phyloP scores from a whole-genome alignment of 92 coral and sea anemone species.

The Phenganax subtilis region DNA sequence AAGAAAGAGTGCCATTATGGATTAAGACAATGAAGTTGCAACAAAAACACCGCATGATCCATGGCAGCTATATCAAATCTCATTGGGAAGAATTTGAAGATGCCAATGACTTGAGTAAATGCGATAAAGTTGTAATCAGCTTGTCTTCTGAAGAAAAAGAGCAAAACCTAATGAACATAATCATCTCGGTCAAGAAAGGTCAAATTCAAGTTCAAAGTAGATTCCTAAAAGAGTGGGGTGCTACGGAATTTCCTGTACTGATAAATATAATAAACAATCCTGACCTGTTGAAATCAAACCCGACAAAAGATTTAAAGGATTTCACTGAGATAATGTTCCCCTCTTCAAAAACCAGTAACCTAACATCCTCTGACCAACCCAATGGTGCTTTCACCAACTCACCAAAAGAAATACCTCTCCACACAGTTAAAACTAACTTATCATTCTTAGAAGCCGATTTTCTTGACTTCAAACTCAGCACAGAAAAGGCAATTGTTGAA shows the following conservation, averaged over 20 bases:
- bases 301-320: neutral
- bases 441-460: slow-evolving; percentile 16
- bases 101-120: neutral
- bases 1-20: slow-evolving; percentile 18
- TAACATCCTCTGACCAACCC: too few relatives aligned
- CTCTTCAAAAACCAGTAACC: too few relatives aligned
- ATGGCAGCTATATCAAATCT: neutral
- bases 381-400: too few relatives aligned
- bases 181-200: neutral
- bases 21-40: neutral
- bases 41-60: neutral
- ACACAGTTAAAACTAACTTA: slow-evolving; percentile 1
- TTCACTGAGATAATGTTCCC: too few relatives aligned
- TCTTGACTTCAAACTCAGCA: neutral
- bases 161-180: neutral
- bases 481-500: neutral
- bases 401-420: neutral
- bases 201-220: slow-evolving; percentile 1
- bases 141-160: neutral
- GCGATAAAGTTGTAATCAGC: neutral
- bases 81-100: slow-evolving; percentile 8
- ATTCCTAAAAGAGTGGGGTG: neutral
- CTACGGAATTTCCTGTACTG: neutral
- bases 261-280: neutral
- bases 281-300: neutral